phyloP scores from a whole-genome alignment of 2,113 vertebrate genomes.

The Entelurus aequoreus region DNA sequence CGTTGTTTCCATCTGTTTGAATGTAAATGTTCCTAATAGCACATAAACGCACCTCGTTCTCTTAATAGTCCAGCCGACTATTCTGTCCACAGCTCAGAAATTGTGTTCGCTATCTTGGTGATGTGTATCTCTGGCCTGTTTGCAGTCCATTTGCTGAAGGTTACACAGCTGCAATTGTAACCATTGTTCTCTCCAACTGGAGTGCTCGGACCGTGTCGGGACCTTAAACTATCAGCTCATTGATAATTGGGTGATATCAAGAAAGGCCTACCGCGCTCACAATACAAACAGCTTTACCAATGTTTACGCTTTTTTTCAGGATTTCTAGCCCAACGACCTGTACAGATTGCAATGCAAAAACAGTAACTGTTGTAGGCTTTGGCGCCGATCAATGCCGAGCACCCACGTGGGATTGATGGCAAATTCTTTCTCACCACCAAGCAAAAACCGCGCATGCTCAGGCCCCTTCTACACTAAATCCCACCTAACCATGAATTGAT shows the following conservation, averaged over 20 bases:
- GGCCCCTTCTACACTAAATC: too few relatives aligned
- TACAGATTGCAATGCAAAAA: too few relatives aligned
- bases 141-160: slow-evolving; percentile 56
- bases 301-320: too few relatives aligned
- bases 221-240: slow-evolving; percentile 39
- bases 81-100: slow-evolving; percentile 50
- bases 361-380: too few relatives aligned
- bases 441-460: too few relatives aligned
- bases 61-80: slow-evolving; percentile 55
- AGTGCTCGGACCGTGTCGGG: slow-evolving; percentile 17
- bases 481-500: too few relatives aligned
- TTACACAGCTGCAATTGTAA: slow-evolving; percentile 31
- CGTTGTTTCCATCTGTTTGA: slow-evolving; percentile 62
- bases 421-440: too few relatives aligned
- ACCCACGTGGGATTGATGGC: too few relatives aligned
- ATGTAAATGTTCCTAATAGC: slow-evolving; percentile 59
- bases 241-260: slow-evolving; percentile 45
- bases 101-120: slow-evolving; percentile 44
- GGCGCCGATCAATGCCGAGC: too few relatives aligned
- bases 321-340: too few relatives aligned
- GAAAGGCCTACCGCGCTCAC: slow-evolving; percentile 13
- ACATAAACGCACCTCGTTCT: slow-evolving; percentile 61
- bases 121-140: slow-evolving; percentile 56
- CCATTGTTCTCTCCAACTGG: slow-evolving; percentile 36
- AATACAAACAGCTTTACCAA: too few relatives aligned